These are phyloP conservation scores for Trilocha varians DNA, from an alignment of 2,888 invertebrate species.

Conservation along the genomic window DNA sequence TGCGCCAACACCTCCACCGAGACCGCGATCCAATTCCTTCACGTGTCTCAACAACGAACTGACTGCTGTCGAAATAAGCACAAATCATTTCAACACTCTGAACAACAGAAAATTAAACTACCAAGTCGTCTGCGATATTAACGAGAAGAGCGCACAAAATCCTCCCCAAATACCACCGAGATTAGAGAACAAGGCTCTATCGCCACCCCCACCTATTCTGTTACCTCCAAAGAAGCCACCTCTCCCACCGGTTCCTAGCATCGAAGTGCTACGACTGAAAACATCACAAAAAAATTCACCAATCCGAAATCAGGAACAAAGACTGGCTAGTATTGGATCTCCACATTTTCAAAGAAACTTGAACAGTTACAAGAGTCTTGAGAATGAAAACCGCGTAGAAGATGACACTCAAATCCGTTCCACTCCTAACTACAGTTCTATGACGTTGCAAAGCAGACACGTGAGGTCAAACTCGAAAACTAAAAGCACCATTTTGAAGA, in stretches of 20 bases:
- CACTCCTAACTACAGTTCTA: slow-evolving; percentile 49
- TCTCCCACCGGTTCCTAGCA: slow-evolving; percentile 78
- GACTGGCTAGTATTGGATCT: slow-evolving; percentile 76
- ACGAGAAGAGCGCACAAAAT: slow-evolving; percentile 41
- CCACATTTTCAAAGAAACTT: slow-evolving; percentile 76
- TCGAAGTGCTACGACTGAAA: slow-evolving; percentile 74
- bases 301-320: slow-evolving; percentile 55
- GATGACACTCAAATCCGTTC: slow-evolving; percentile 45
- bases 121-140: slow-evolving; percentile 59
- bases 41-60: slow-evolving; percentile 59
- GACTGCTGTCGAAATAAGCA: slow-evolving; percentile 54
- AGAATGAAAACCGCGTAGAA: slow-evolving; percentile 58
- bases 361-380: slow-evolving; percentile 73
- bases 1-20: slow-evolving; percentile 58
- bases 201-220: slow-evolving; percentile 68
- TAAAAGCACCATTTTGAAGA: slow-evolving; percentile 61
- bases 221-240: slow-evolving; percentile 82
- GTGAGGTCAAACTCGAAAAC: slow-evolving; percentile 64
- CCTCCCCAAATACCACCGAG: slow-evolving; percentile 73
- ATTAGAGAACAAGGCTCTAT: slow-evolving; percentile 45
- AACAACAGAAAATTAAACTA: slow-evolving; percentile 62
- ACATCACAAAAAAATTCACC: slow-evolving; percentile 61
- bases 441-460: slow-evolving; percentile 60
- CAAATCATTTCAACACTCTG: slow-evolving; percentile 58
- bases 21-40: slow-evolving; percentile 74